phyloP scores from a whole-genome alignment of 2,888 invertebrate species.

The Rhagonycha fulva region DNA sequence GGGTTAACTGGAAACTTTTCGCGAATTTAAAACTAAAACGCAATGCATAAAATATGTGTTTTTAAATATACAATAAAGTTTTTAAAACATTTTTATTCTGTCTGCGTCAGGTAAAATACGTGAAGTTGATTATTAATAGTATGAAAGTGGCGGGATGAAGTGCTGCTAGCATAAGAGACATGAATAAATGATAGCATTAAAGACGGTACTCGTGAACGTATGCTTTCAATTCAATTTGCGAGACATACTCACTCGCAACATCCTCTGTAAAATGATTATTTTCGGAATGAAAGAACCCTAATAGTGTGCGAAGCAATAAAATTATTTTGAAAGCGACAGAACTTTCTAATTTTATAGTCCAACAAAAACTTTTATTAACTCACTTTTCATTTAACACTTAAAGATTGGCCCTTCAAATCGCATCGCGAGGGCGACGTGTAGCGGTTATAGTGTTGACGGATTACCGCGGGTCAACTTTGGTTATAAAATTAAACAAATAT shows the following conservation, averaged over 20 bases:
- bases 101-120: conserved; percentile 35
- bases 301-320: conserved; percentile 14
- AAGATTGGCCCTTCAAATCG: not conserved
- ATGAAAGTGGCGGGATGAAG: conserved; percentile 62
- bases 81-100: conserved; percentile 26
- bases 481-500: not conserved
- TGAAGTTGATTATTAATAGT: conserved; percentile 36
- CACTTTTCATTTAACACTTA: not conserved
- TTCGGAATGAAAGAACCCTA: conserved; percentile 21
- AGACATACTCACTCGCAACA: conserved; percentile 27
- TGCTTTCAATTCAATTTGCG: conserved; percentile 39
- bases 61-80: conserved; percentile 10
- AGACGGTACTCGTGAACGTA: conserved; percentile 52
- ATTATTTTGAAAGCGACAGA: conserved; percentile 18
- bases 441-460: not conserved
- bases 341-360: conserved; percentile 8
- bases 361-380: not conserved
- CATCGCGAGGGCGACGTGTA: not conserved
- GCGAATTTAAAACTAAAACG: conserved; percentile 43
- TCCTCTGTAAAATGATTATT: conserved; percentile 19
- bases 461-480: not conserved
- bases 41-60: conserved; percentile 29
- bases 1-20: conserved; percentile 35
- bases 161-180: conserved; percentile 59
- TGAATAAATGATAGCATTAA: conserved; percentile 61